A percentile compares a stretch with the other conserved stretches of the same genome.
Evolutionary conservation across 2,797 vertebrate species (phyloP).

Genomic region (Hipposideros larvatus): DNA sequence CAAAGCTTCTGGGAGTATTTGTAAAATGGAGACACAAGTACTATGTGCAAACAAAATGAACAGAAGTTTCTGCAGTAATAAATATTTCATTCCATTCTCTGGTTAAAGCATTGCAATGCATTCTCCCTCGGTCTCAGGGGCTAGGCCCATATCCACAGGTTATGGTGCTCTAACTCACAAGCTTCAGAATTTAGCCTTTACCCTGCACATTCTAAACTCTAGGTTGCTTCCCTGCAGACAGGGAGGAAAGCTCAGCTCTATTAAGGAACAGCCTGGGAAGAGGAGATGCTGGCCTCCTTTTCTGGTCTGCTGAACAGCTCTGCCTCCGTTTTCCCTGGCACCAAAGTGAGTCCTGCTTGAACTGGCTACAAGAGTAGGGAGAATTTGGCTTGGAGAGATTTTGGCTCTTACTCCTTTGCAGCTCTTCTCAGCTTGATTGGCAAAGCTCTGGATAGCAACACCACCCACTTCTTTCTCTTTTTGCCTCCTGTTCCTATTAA

Average conservation of each 20-base stretch:
- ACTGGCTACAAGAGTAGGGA: neutral
- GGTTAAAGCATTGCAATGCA: neutral
- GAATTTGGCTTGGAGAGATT: slow-evolving; percentile 54
- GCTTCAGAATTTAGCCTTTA: neutral
- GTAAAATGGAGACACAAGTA: slow-evolving; percentile 66
- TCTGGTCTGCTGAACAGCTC: neutral
- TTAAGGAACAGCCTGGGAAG: neutral
- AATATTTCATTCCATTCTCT: slow-evolving; percentile 61
- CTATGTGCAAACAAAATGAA: slow-evolving; percentile 51
- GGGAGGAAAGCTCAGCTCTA: neutral
- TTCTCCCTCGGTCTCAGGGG: neutral
- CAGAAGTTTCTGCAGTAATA: slow-evolving; percentile 50
- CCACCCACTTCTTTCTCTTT: slow-evolving; percentile 70
- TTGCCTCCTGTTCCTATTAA: slow-evolving; percentile 69
- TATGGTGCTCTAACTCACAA: neutral
- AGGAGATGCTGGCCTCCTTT: neutral
- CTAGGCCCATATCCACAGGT: neutral
- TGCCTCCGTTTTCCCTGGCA: slow-evolving; percentile 1
- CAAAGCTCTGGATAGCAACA: slow-evolving; percentile 74
- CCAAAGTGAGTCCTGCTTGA: neutral
- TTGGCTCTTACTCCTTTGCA: slow-evolving; percentile 45
- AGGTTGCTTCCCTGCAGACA: neutral
- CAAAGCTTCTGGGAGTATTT: slow-evolving; percentile 60
- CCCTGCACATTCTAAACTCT: neutral
- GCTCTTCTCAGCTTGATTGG: slow-evolving; percentile 76